A percentile compares a stretch with the other conserved stretches of the same genome.
These are phyloP conservation scores for Xiphophorus maculatus DNA, from an alignment of 2,113 vertebrate genomes.

Conservation along the genomic window DNA sequence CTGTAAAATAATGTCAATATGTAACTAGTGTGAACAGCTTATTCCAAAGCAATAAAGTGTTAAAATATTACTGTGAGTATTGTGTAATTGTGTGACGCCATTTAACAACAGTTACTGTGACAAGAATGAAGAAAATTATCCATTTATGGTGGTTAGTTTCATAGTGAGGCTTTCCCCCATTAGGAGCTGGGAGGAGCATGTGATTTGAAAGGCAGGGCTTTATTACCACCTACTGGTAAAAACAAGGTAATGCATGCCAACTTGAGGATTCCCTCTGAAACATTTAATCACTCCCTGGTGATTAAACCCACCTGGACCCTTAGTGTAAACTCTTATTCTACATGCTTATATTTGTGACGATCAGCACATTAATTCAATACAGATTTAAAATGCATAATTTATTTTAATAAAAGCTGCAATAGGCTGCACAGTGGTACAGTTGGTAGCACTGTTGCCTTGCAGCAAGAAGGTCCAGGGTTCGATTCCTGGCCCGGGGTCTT, in stretches of 20 bases:
- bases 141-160: not conserved
- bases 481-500: too few species aligned
- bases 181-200: not conserved
- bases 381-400: not conserved
- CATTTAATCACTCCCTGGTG: not conserved
- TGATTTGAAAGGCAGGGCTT: conserved; percentile 3
- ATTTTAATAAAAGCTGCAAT: not conserved
- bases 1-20: conserved; percentile 65
- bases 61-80: not conserved
- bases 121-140: not conserved
- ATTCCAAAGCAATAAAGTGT: conserved; percentile 71
- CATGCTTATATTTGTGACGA: not conserved
- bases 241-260: not conserved
- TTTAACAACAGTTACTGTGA: not conserved
- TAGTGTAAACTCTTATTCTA: not conserved
- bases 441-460: too few species aligned
- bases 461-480: too few species aligned
- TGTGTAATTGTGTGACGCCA: not conserved
- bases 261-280: not conserved
- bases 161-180: not conserved
- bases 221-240: conserved; percentile 52
- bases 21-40: conserved; percentile 57
- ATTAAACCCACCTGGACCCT: conserved; percentile 2
- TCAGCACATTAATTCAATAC: not conserved
- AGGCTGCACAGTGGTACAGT: too few species aligned